A percentile compares a stretch with the other conserved stretches of the same genome.
phyloP scores from a whole-genome alignment of 2,888 invertebrate species.

The Gibbula magus region DNA sequence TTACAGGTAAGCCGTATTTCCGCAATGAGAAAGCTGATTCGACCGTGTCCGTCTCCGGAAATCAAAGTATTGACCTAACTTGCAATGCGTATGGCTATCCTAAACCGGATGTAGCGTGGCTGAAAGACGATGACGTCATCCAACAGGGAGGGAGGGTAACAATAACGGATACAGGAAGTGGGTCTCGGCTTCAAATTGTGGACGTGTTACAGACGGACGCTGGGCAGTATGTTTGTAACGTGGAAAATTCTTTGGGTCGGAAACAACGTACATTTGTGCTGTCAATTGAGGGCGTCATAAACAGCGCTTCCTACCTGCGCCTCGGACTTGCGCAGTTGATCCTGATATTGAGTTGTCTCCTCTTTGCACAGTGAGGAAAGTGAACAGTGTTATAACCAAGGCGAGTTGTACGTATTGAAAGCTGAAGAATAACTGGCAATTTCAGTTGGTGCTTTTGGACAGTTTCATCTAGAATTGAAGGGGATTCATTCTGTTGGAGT shows the following conservation, averaged over 20 bases:
- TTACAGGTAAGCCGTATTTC: constrained; percentile 32
- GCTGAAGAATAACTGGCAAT: no score
- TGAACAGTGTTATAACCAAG: no score
- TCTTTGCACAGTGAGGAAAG: background rate
- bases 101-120: constrained; percentile 82
- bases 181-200: constrained; percentile 23
- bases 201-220: constrained; percentile 19
- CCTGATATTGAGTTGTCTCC: background rate
- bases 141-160: constrained; percentile 31
- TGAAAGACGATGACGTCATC: constrained; percentile 68
- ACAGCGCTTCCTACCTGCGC: background rate
- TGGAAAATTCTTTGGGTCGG: constrained; percentile 32
- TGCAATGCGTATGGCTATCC: constrained; percentile 85
- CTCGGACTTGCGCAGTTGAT: background rate
- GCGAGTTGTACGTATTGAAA: no score
- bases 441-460: no score
- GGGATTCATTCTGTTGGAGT: no score
- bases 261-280: constrained; percentile 27
- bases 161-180: constrained; percentile 41
- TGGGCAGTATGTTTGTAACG: constrained; percentile 32
- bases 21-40: background rate
- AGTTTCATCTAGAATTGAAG: no score
- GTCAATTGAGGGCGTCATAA: constrained; percentile 13
- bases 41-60: constrained; percentile 1
- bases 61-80: constrained; percentile 84